Conservation (phyloP, 2,888 invertebrate species). For the Antitype chi region DNA sequence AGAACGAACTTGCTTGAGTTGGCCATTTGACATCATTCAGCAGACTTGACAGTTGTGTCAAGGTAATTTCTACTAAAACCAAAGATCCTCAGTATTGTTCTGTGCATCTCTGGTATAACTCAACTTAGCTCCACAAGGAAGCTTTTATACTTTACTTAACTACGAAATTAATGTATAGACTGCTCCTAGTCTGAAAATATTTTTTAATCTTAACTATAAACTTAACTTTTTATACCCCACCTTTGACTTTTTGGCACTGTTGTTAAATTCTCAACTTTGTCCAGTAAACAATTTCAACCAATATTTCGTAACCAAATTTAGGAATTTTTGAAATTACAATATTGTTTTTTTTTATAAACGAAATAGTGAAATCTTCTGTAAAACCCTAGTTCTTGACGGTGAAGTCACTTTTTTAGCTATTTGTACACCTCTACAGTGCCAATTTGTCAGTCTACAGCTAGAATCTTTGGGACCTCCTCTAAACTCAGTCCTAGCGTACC, state of each 20-base stretch:
- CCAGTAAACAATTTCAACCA: neutral
- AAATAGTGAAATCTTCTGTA: neutral
- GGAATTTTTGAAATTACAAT: conserved; percentile 13
- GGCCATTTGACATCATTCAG: neutral
- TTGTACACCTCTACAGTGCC: conserved; percentile 47
- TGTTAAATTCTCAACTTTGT: conserved; percentile 22
- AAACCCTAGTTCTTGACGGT: conserved; percentile 16
- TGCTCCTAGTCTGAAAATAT: conserved; percentile 75
- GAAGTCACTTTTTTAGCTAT: conserved; percentile 32
- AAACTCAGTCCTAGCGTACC: conserved; percentile 6
- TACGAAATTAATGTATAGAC: conserved; percentile 66
- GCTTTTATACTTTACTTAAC: conserved; percentile 34
- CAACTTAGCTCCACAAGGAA: neutral
- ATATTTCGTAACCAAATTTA: conserved; percentile 22
- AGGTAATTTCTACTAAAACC: conserved; percentile 22
- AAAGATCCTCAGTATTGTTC: conserved; percentile 27
- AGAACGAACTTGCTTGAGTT: neutral
- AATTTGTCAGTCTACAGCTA: conserved; percentile 38
- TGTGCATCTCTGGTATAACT: conserved; percentile 19
- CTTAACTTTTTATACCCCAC: conserved; percentile 30
- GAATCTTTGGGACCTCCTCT: conserved; percentile 28
- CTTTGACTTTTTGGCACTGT: conserved; percentile 57
- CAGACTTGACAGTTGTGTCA: neutral
- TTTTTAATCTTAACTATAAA: conserved; percentile 76
- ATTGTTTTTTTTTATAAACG: conserved; percentile 7